Evolutionary conservation across 2,888 invertebrate genomes (phyloP), one percentile per base, ranked within the genome.

Genomic region (Cryptophagus acutangulus): DNA sequence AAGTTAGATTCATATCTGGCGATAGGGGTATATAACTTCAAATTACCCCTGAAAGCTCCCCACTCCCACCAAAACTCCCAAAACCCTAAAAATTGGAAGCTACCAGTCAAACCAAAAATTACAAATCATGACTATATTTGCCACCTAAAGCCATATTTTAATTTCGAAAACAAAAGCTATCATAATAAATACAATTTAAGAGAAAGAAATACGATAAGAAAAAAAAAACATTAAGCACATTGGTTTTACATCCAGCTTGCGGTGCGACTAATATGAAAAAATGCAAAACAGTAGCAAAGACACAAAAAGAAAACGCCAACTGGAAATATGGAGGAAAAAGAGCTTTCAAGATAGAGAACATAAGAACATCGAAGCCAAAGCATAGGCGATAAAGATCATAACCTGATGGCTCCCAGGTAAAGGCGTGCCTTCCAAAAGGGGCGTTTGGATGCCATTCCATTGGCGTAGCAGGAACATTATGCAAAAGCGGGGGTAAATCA

Each of bases 321-420:
- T 26, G 12, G n/a, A n/a, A n/a, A n/a, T n/a, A n/a, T n/a, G n/a
- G 12, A 13, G 10, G 26, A 26, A 26, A 26, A 43, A 33, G 46
- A 35, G 12, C 26, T 26, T 8, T 26, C 10, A 26, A 26, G 26
- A 26, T 26, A 26, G n/a, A 12, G 34, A 51, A 48, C 58, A 55
- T 57, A 57, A 54, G 57, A 55, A 41, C 52, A 46, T 45, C 44
- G 45, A 39, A 34, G 43, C 46, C 43, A 45, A 49, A 48, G 46
- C 49, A 34, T 44, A 48, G 33, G 42, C 62, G 69, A 69, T 69
- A 69, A 57, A 66, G 63, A 69, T 69, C 69, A 58, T 61, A 62
- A 60, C 57, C 66, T 69, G 66, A 69, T 69, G 69, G 69, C 69
- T 67, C 67, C 69, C 69, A 65, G 65, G 56, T 55, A 54, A 51